Evolutionary conservation across 2,113 vertebrate genomes (phyloP).

Genomic region (Xenotilapia flavipinnis): DNA sequence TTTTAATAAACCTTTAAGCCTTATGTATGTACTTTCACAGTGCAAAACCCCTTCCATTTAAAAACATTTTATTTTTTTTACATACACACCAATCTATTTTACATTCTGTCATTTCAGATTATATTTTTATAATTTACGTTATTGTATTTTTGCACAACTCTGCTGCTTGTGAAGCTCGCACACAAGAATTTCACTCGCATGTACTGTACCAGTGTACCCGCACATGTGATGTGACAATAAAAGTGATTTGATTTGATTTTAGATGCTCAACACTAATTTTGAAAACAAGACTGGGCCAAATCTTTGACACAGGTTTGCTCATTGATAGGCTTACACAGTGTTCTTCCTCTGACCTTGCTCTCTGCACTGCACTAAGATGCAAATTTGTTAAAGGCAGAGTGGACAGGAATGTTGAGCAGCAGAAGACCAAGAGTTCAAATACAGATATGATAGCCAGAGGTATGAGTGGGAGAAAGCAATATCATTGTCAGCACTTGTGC

Average conservation of each 20-base stretch:
- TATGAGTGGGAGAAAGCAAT: constrained; percentile 11
- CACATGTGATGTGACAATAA: too few species aligned
- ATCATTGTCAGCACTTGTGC: not conserved
- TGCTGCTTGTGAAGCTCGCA: too few species aligned
- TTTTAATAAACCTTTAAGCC: not conserved
- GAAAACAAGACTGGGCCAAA: not conserved
- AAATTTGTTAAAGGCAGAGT: constrained; percentile 5
- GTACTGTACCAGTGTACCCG: too few species aligned
- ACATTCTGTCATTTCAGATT: not conserved
- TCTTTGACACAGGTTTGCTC: not conserved
- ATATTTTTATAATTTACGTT: not conserved
- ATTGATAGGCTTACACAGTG: not conserved
- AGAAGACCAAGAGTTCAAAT: not conserved
- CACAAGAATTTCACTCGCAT: too few species aligned
- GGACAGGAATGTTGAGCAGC: constrained; percentile 34
- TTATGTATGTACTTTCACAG: not conserved
- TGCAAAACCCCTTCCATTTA: not conserved
- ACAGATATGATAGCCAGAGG: not conserved
- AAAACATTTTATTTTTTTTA: not conserved
- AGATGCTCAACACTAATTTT: not conserved
- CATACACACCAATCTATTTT: not conserved
- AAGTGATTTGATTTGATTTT: not conserved
- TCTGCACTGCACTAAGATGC: constrained; percentile 10
- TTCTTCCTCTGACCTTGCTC: constrained; percentile 13
- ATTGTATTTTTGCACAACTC: too few species aligned